Conservation (phyloP, 2,797 vertebrate genomes). For the Clamator glandarius region DNA sequence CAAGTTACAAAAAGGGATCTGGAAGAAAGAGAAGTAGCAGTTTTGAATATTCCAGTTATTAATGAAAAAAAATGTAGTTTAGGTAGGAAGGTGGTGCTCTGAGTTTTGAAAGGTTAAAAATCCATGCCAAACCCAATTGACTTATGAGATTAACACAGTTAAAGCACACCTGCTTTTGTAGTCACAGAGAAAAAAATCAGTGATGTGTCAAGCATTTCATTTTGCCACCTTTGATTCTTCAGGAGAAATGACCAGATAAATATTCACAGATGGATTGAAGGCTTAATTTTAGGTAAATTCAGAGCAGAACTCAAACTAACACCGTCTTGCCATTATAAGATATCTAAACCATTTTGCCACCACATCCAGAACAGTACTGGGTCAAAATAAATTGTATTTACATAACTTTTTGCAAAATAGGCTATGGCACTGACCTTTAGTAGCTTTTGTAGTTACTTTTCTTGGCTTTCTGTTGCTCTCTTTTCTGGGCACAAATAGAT, state of each 20-base stretch:
- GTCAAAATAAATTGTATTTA: constrained; percentile 9
- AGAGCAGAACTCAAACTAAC: constrained; percentile 19
- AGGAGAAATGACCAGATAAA: constrained; percentile 32
- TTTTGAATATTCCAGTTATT: not conserved
- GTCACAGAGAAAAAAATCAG: constrained; percentile 9
- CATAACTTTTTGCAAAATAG: not conserved
- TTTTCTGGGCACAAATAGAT: not conserved
- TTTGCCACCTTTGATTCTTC: not conserved
- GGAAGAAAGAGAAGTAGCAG: not conserved
- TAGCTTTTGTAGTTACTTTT: not conserved
- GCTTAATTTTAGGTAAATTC: constrained; percentile 40
- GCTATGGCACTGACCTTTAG: accelerated
- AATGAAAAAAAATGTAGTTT: not conserved
- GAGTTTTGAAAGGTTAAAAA: constrained; percentile 15
- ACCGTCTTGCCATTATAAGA: not conserved
- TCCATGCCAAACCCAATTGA: not conserved
- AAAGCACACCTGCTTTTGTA: constrained; percentile 8
- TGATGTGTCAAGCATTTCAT: constrained; percentile 21
- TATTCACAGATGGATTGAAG: constrained; percentile 21
- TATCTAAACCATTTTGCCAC: not conserved
- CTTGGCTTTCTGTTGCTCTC: too few species aligned
- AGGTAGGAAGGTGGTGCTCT: not conserved
- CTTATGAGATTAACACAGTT: not conserved
- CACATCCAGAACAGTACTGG: not conserved
- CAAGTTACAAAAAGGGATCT: not conserved